These are phyloP conservation scores for Uria aalge DNA, from an alignment of 2,113 vertebrate species.

Conservation along the genomic window DNA sequence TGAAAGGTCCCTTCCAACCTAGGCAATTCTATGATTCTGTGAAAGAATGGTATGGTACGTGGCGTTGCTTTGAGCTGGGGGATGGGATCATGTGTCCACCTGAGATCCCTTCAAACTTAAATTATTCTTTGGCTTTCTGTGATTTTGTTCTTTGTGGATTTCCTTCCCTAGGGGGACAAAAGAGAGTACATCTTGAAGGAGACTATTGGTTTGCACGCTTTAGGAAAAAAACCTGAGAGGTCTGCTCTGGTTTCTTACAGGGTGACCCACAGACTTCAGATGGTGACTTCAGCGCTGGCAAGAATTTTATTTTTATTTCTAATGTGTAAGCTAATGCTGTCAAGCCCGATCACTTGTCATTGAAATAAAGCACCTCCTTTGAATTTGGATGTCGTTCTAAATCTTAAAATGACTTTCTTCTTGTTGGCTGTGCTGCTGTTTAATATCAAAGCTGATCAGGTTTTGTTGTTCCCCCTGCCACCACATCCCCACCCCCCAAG, in stretches of 20 bases:
- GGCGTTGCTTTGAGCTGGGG: neutral
- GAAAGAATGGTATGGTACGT: neutral
- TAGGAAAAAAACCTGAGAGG: neutral
- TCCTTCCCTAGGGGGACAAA: neutral
- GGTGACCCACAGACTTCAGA: neutral
- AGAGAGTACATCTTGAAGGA: neutral
- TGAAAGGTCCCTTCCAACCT: too few species aligned
- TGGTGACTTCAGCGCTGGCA: neutral
- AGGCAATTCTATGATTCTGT: neutral
- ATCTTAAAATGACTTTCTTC: neutral
- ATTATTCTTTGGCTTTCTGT: neutral
- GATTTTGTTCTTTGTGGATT: neutral
- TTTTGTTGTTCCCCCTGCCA: neutral
- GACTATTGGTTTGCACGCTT: neutral
- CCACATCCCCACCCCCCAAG: neutral
- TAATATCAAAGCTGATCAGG: neutral
- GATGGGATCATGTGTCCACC: neutral
- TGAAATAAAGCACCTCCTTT: neutral
- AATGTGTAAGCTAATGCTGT: neutral
- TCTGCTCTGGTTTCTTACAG: neutral
- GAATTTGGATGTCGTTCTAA: neutral
- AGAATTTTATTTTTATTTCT: conserved; percentile 4
- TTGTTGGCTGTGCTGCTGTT: neutral
- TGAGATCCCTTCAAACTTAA: neutral
- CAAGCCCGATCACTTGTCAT: neutral